Evolutionary conservation across 2,888 invertebrate species (phyloP), one percentile per base, ranked within the genome.

Genomic region (Apotomis betuletana): DNA sequence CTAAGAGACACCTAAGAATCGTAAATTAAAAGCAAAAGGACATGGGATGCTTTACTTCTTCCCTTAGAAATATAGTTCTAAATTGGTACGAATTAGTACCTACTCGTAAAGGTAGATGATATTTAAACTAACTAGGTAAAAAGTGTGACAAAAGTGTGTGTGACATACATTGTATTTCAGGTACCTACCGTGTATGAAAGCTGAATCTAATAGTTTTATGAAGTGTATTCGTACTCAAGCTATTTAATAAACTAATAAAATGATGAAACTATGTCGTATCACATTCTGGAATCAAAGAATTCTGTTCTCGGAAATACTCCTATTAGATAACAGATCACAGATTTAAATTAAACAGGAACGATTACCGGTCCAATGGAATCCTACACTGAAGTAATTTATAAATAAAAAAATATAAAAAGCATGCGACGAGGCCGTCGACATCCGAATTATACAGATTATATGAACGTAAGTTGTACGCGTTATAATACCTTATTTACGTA

Each of bases 281-380:
- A 81, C 80, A 81, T 78, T 82, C 82, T 83, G 78, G 84, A 85
- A 86, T 85, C 87, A 82, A 82, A 83, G 85, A 83, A 84, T 80
- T 81, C 79, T 82, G 81, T 90, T 90, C 90, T 83, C 75, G 81
- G 90, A 90, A 91, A 80, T 83, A 86, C 85, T 87, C 83, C 87
- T 88, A 87, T 87, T 86, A 90, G 90, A 90, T 90, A 90, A 89
- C 87, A 87, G 87, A 91, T 91, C 88, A 81, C 82, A 81, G 83
- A 83, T 87, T 88, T 84, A 85, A 87, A 87, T 87, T 85, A 86
- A 86, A 84, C 82, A 85, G 84, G 83, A 82, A 84, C 85, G 83
- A 86, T 88, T 85, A 88, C 65, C 61, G 63, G 67, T 60, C 58
- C 83, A 76, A 76, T 77, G 81, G 81, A 75, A 81, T 77, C 76